Base-by-base conservation (phyloP, 2,888 invertebrate genomes). In the Trissolcus brochymenae region DNA sequence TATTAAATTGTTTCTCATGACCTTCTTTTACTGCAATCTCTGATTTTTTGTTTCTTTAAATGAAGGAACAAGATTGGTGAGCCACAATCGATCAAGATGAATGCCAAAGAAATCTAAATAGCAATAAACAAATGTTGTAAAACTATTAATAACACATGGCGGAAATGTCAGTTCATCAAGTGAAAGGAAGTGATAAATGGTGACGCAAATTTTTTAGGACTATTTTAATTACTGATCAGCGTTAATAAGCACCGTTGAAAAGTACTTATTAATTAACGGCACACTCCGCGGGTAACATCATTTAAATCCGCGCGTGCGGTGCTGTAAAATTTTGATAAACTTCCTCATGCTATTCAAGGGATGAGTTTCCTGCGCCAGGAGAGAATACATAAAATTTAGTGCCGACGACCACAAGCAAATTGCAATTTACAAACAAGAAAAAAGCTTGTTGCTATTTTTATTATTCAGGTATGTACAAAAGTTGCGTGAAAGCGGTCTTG, bases 401-500 rank as follows among this genome's bases (percentile, higher is more conserved):
- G 25, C 25, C 35, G 35, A 35, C 7, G 9, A 35, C 35, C 9
- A 0, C 9, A 6, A 35, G 11, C 46, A 4, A 46, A 46, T 3
- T 46, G 11, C n/a, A 46, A 14, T 46, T 35, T 40, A 35, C 13
- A 43, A 60, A 14, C 51, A 50, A 54, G 13, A 50, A 49, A 25
- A 54, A 13, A 11, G n/a, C 50, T 56, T 40, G 65, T 21, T 6
- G 50, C 35, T 14, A 60, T 60, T 73, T 66, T 61, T 54, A 21
- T 66, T 43, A 68, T 56, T 62, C 60, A 13, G 46, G 46, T 56
- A 56, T 60, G 35, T 60, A 41, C 55, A 16, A 40, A 35, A 68
- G 49, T 9, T 68, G 60, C 56, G 75, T 60, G 75, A 75, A 75
- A 75, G 75, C 60, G 55, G 55, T 62, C 64, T 75, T 54, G 68